Evolutionary conservation across 2,113 vertebrate genomes (phyloP).

Genomic region (Siphamia tubifer): DNA sequence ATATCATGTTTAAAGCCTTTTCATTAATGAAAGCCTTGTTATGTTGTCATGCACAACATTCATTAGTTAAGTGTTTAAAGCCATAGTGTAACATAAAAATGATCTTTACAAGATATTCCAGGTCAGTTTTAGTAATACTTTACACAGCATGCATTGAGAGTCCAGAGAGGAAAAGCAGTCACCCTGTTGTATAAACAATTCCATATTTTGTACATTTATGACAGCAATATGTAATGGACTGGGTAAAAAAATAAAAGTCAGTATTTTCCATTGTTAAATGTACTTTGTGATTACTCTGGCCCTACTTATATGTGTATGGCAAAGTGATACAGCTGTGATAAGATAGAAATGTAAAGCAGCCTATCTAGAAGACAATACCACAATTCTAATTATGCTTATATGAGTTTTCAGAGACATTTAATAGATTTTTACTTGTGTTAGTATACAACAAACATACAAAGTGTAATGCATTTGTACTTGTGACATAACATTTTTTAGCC

Average conservation of each 20-base stretch:
- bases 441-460: conserved; percentile 15
- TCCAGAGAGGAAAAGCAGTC: conserved; percentile 14
- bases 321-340: conserved; percentile 15
- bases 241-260: background rate
- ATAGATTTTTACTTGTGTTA: background rate
- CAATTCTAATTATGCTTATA: conserved; percentile 15
- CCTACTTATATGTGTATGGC: background rate
- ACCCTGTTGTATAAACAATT: background rate
- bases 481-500: background rate
- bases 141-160: conserved; percentile 55
- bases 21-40: background rate
- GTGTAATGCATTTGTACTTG: background rate
- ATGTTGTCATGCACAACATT: conserved; percentile 55
- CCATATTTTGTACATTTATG: too few species aligned
- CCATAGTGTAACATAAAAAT: conserved; percentile 16
- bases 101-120: background rate
- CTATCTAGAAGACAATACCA: conserved; percentile 15
- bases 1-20: conserved; percentile 27
- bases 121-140: conserved; percentile 9
- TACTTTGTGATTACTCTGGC: background rate
- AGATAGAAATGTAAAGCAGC: conserved; percentile 14
- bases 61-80: conserved; percentile 61
- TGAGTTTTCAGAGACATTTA: conserved; percentile 1
- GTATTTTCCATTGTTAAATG: background rate
- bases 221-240: background rate